phyloP scores from a whole-genome alignment of 2,113 vertebrate genomes.

The Reinhardtius hippoglossoides region DNA sequence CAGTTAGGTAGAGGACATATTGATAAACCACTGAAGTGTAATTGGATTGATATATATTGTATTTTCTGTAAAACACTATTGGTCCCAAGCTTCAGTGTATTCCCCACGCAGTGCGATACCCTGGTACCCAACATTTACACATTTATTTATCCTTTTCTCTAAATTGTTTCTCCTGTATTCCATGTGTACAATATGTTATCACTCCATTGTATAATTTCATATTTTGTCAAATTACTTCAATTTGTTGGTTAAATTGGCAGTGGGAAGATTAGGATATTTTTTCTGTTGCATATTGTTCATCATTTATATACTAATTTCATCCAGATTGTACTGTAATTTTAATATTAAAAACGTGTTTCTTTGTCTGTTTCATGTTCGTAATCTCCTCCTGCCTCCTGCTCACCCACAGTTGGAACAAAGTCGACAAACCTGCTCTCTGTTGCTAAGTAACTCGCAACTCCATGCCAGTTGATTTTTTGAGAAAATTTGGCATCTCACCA shows the following conservation, averaged over 20 bases:
- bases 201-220: too few species aligned
- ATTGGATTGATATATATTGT: too few species aligned
- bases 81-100: not conserved
- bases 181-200: too few species aligned
- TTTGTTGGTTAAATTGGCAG: too few species aligned
- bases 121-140: too few species aligned
- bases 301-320: not conserved
- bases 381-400: conserved; percentile 40
- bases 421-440: conserved; percentile 58
- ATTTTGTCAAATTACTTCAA: not conserved
- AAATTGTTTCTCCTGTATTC: not conserved
- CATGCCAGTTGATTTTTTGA: conserved; percentile 43
- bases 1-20: too few species aligned
- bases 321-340: conserved; percentile 8
- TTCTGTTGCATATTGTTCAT: too few species aligned
- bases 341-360: conserved; percentile 1
- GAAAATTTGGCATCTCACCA: conserved; percentile 45
- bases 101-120: too few species aligned
- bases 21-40: too few species aligned
- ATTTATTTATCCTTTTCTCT: not conserved
- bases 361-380: conserved; percentile 30
- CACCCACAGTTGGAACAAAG: conserved; percentile 39
- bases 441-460: conserved; percentile 66
- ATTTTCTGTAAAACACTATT: too few species aligned
- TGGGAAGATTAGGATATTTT: too few species aligned